phyloP scores from a whole-genome alignment of 2,888 invertebrate genomes.

The Athalia cordata region DNA sequence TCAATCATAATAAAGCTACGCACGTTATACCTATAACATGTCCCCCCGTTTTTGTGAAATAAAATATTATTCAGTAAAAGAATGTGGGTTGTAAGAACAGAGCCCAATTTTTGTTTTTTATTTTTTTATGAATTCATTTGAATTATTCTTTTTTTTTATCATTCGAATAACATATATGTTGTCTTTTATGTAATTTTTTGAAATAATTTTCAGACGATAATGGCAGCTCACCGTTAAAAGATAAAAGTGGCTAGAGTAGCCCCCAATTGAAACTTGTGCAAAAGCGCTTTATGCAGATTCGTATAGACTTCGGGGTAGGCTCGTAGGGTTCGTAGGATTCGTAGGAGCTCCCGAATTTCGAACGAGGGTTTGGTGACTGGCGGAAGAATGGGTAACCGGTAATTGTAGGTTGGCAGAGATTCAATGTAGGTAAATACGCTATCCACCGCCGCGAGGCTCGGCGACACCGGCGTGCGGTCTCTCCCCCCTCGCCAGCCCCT shows the following conservation, averaged over 20 bases:
- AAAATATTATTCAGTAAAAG: not conserved
- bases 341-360: slow-evolving; percentile 62
- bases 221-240: not conserved
- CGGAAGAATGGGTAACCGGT: slow-evolving; percentile 71
- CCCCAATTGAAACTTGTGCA: not conserved
- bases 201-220: slow-evolving; percentile 17
- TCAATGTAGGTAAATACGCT: slow-evolving; percentile 73
- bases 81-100: not conserved
- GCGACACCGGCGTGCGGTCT: slow-evolving; percentile 59
- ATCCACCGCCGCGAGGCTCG: slow-evolving; percentile 61
- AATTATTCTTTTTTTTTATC: no score
- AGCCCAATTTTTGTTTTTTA: not conserved
- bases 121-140: no score
- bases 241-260: slow-evolving; percentile 28
- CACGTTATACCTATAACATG: not conserved
- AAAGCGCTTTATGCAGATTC: slow-evolving; percentile 60
- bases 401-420: slow-evolving; percentile 73
- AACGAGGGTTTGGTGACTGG: slow-evolving; percentile 56
- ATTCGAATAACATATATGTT: no score
- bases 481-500: not conserved
- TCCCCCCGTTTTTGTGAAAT: not conserved
- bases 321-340: slow-evolving; percentile 16
- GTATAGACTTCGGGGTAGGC: slow-evolving; percentile 52
- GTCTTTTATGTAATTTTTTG: not conserved
- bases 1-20: not conserved